phyloP scores from a whole-genome alignment of 2,113 vertebrate genomes.

The Jaculus jaculus region DNA sequence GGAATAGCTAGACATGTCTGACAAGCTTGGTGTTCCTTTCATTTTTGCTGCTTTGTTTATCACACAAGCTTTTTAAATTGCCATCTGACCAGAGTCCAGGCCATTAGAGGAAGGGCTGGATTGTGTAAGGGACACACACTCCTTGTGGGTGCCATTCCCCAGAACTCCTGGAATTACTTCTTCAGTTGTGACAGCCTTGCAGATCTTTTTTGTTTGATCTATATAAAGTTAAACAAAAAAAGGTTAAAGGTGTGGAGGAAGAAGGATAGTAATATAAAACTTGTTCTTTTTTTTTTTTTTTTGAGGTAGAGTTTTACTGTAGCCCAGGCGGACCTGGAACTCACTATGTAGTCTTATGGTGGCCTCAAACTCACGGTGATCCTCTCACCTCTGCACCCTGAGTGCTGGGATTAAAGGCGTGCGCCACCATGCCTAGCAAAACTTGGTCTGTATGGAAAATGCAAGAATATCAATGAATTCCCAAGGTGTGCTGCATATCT shows the following conservation, averaged over 20 bases:
- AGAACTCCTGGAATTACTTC: not conserved
- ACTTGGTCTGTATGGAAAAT: not conserved
- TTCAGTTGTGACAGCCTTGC: not conserved
- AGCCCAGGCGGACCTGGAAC: too few species aligned
- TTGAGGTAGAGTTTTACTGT: too few species aligned
- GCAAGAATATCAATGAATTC: not conserved
- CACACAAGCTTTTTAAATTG: not conserved
- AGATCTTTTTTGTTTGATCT: constrained; percentile 62
- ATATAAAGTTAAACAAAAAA: constrained; percentile 44
- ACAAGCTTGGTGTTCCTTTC: not conserved
- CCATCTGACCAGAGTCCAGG: not conserved
- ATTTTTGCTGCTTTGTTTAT: not conserved
- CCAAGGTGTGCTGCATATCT: accelerated
- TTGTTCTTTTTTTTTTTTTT: not conserved
- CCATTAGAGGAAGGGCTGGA: not conserved
- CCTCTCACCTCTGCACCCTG: too few species aligned
- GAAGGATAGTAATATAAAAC: not conserved
- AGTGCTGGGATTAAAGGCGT: too few species aligned
- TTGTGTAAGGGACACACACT: not conserved
- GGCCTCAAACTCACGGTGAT: too few species aligned
- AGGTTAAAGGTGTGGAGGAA: not conserved
- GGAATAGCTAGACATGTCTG: not conserved
- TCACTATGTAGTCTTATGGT: too few species aligned
- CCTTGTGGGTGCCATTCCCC: constrained; percentile 29
- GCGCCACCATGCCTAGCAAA: too few species aligned